Evolutionary conservation across 2,797 vertebrate species (phyloP).

Genomic region (Leuciscus waleckii): DNA sequence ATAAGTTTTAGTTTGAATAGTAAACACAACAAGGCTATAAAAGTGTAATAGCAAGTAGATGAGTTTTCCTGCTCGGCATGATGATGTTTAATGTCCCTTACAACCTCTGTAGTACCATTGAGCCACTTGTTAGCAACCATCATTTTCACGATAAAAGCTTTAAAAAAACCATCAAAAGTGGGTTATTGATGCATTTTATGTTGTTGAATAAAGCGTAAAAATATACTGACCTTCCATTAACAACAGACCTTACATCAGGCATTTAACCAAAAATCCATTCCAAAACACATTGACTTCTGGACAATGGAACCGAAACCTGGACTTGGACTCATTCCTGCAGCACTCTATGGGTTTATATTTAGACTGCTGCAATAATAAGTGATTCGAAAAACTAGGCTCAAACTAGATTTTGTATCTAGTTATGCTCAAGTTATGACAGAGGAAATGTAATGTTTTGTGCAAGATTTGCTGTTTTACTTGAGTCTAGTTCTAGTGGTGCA

Average conservation of each 20-base stretch:
- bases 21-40: no score
- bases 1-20: no score
- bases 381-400: background rate
- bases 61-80: background rate
- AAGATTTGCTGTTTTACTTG: background rate
- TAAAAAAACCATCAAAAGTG: background rate
- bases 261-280: background rate
- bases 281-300: no score
- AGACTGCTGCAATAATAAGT: background rate
- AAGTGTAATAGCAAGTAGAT: no score
- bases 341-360: background rate
- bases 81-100: background rate
- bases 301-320: background rate
- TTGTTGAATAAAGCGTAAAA: background rate
- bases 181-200: background rate
- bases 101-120: background rate
- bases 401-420: background rate
- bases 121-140: background rate
- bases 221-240: background rate
- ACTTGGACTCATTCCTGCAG: background rate
- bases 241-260: background rate
- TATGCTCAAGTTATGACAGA: background rate
- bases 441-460: background rate
- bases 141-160: background rate
- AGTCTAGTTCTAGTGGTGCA: background rate